A percentile compares a stretch with the other conserved stretches of the same genome.
phyloP scores from a whole-genome alignment of 2,797 vertebrate species.

The Crenuchus spilurus region DNA sequence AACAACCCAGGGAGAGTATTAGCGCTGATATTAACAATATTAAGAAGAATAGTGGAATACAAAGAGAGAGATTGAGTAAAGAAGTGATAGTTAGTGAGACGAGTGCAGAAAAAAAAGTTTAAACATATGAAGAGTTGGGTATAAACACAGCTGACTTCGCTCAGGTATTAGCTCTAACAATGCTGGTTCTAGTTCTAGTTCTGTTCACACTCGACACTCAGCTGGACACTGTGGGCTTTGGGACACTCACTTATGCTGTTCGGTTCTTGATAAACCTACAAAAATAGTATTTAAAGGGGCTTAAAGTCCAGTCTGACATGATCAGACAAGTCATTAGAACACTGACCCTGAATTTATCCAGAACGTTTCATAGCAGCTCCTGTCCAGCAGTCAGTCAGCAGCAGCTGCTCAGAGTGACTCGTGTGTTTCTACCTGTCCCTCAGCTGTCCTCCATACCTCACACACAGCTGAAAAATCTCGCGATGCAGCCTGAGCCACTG shows the following conservation, averaged over 20 bases:
- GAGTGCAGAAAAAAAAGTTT: no score
- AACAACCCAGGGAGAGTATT: not conserved
- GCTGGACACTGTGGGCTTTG: no score
- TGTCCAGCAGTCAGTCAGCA: not conserved
- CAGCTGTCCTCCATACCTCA: not conserved
- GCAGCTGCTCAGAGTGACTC: not conserved
- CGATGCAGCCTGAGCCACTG: not conserved
- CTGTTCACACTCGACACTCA: no score
- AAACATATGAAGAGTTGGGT: no score
- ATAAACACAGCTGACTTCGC: no score
- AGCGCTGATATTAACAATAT: not conserved
- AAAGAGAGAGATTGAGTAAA: no score
- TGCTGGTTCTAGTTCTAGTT: no score
- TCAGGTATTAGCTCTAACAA: no score
- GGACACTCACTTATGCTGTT: no score
- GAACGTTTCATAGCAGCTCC: not conserved
- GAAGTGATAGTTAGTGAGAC: no score
- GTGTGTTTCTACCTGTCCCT: not conserved
- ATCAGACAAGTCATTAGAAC: not conserved
- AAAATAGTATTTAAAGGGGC: no score
- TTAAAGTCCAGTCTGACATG: slow-evolving; percentile 23
- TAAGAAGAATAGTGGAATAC: not conserved
- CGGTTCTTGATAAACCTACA: no score
- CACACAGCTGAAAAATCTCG: not conserved
- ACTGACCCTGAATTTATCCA: not conserved